These are phyloP conservation scores for Oscheius myriophilus DNA, from an alignment of 2,888 invertebrate species.

Conservation along the genomic window DNA sequence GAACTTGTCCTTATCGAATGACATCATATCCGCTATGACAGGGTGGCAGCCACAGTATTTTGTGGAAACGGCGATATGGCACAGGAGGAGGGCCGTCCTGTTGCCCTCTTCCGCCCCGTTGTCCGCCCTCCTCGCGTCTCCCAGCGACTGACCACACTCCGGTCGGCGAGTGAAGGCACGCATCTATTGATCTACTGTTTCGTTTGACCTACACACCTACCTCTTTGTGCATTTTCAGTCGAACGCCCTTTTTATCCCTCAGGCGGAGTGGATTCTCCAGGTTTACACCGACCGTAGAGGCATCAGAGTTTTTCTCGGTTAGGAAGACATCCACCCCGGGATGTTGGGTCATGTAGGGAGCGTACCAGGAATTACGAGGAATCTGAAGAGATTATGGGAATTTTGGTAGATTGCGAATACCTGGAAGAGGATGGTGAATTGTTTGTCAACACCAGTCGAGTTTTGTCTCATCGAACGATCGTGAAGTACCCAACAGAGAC, in stretches of 20 bases:
- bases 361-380: conserved; percentile 56
- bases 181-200: conserved; percentile 24
- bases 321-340: conserved; percentile 55
- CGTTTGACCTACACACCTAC: conserved; percentile 19
- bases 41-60: conserved; percentile 55
- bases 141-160: conserved; percentile 52
- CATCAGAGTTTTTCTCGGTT: conserved; percentile 35
- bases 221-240: conserved; percentile 50
- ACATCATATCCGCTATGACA: conserved; percentile 44
- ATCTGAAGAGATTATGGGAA: conserved; percentile 35
- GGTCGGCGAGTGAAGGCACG: conserved; percentile 49
- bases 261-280: conserved; percentile 50
- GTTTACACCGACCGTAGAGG: conserved; percentile 44
- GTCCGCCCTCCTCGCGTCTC: conserved; percentile 44
- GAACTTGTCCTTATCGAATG: conserved; percentile 38
- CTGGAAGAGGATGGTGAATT: conserved; percentile 50
- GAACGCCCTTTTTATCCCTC: conserved; percentile 51
- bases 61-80: conserved; percentile 45
- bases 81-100: conserved; percentile 48
- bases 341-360: conserved; percentile 42
- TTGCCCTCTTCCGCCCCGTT: conserved; percentile 39
- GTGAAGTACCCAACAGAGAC: conserved; percentile 46
- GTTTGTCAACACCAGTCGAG: conserved; percentile 38
- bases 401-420: conserved; percentile 22
- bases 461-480: conserved; percentile 47